Evolutionary conservation across 2,888 invertebrate genomes (phyloP).

Genomic region (Lithophane semibrunnea): DNA sequence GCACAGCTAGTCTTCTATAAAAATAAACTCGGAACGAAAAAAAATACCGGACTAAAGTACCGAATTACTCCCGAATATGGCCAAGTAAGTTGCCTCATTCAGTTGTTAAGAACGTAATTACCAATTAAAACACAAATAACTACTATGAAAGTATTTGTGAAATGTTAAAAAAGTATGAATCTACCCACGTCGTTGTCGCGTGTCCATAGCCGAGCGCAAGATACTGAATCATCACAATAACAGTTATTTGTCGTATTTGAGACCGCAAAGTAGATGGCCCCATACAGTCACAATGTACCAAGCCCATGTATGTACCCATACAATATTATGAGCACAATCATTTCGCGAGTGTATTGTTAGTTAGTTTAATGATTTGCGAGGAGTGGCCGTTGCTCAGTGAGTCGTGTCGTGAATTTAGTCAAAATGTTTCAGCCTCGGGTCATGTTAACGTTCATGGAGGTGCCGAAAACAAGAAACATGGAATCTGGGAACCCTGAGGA

Average conservation of each 20-base stretch:
- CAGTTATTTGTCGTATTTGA: slow-evolving; percentile 36
- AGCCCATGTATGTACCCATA: slow-evolving; percentile 44
- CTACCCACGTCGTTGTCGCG: neutral
- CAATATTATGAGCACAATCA: slow-evolving; percentile 57
- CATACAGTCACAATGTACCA: slow-evolving; percentile 36
- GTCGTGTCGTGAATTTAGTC: slow-evolving; percentile 49
- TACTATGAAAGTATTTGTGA: neutral
- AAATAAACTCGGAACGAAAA: neutral
- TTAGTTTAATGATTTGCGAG: slow-evolving; percentile 63
- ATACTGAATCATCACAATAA: slow-evolving; percentile 29
- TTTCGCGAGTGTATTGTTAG: slow-evolving; percentile 65
- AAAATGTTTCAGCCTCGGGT: slow-evolving; percentile 69
- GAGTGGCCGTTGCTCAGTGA: slow-evolving; percentile 60
- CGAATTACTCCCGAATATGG: neutral
- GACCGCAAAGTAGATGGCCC: slow-evolving; percentile 22
- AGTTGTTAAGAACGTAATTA: neutral
- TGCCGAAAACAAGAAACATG: slow-evolving; percentile 54
- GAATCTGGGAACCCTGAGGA: slow-evolving; percentile 49
- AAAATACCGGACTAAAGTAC: neutral
- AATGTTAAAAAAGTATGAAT: neutral
- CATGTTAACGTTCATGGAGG: slow-evolving; percentile 64
- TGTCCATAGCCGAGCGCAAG: slow-evolving; percentile 3
- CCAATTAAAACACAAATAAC: neutral
- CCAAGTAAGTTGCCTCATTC: neutral
- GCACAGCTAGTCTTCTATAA: too few relatives aligned